Evolutionary conservation across 2,888 invertebrate species (phyloP), one percentile per base, ranked within the genome.

Genomic region (Ceriagrion tenellum): DNA sequence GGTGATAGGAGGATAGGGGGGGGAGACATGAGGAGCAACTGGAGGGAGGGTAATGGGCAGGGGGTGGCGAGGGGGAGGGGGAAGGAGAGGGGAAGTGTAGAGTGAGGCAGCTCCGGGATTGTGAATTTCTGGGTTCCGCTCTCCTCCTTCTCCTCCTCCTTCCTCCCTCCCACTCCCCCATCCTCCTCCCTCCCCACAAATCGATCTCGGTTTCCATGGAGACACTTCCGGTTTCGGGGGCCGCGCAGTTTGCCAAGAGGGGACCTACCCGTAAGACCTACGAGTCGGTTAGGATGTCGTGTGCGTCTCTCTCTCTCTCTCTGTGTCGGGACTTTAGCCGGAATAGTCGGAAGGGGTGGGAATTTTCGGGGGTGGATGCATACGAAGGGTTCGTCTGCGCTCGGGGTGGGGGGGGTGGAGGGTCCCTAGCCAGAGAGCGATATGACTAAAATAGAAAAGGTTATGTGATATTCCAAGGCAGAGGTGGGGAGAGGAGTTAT

Each of bases 151-250:
- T 20, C 16, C 59, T 16, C 0, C 47, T 47, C 47, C 47, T 8
- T 56, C 90, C 90, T 56, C 56, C 56, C 8, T 16, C 8, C 56
- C 56, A 16, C n/a, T n/a, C n/a, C n/a, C n/a, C n/a, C n/a, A n/a
- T n/a, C n/a, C n/a, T n/a, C 47, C 2, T 47, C 95, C 95, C 69
- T 95, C 95, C 95, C 96, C 95, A 95, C 90, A 95, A 96, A 96
- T 96, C 96, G 96, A 96, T 96, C 95, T 95, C 95, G 90, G 96
- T 96, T 95, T 95, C 96, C 95, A 96, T 96, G 96, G 95, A 59
- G 95, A 96, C 96, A 95, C 95, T 96, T 96, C 96, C 96, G 96
- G 95, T 74, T 88, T 93, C 93, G 93, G 93, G 93, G 93, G 93
- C 93, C 93, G 93, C 40, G 93, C 93, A 93, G 93, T 93, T 93